A percentile compares a stretch with the other conserved stretches of the same genome.
These are phyloP conservation scores for Leptopilina drosophilae DNA, from an alignment of 2,888 invertebrate species.

Conservation along the genomic window DNA sequence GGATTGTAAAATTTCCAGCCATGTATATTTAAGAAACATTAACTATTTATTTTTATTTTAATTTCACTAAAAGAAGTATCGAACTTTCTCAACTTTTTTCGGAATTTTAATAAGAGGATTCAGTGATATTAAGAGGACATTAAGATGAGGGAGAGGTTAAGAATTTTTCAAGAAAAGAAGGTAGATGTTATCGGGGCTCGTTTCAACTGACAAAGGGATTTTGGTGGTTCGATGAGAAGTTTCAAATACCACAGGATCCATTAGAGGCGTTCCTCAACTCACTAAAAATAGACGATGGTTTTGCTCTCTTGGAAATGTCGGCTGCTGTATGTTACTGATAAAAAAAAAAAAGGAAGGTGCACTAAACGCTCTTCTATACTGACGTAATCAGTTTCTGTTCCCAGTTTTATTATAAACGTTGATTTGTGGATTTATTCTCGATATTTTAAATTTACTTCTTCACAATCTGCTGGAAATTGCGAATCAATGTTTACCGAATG, in stretches of 20 bases:
- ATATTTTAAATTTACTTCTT: too few species aligned
- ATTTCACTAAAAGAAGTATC: too few species aligned
- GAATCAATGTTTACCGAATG: too few species aligned
- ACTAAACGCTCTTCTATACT: background rate
- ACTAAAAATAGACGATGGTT: constrained; percentile 59
- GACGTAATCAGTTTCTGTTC: background rate
- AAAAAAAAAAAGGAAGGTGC: background rate
- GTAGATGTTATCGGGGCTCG: background rate
- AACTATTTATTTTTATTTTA: too few species aligned
- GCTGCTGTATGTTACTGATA: constrained; percentile 44
- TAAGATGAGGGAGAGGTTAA: background rate
- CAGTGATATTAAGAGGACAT: too few species aligned
- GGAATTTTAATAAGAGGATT: too few species aligned
- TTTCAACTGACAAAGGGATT: constrained; percentile 12
- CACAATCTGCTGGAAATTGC: too few species aligned
- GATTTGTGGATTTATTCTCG: background rate
- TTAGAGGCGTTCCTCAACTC: constrained; percentile 54
- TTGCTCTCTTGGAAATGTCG: constrained; percentile 51
- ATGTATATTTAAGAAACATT: too few species aligned
- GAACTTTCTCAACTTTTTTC: too few species aligned
- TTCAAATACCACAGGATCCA: constrained; percentile 53
- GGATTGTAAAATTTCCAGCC: too few species aligned
- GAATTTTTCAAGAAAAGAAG: background rate
- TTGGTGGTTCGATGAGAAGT: constrained; percentile 22
- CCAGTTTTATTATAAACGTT: background rate